These are phyloP conservation scores for Shinisaurus crocodilurus DNA, from an alignment of 2,113 vertebrate species.

Conservation along the genomic window DNA sequence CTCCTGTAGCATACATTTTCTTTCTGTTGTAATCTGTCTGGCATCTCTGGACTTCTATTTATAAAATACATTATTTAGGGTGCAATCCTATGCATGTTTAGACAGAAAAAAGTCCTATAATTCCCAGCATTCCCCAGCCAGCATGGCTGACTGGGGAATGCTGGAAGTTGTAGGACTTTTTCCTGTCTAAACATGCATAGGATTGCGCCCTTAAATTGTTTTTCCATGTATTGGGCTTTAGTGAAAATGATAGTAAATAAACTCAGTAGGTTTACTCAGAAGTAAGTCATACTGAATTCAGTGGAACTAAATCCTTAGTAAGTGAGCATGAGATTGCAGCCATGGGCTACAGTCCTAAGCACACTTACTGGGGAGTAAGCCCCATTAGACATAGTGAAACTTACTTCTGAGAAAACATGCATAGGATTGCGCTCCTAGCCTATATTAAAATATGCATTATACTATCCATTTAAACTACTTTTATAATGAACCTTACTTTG, in stretches of 20 bases:
- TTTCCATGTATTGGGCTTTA: background rate
- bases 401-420: background rate
- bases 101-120: too few species aligned
- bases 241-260: background rate
- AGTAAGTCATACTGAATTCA: background rate
- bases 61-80: background rate
- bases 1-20: background rate
- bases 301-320: background rate
- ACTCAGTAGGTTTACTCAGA: background rate
- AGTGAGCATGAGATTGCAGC: background rate
- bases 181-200: too few species aligned
- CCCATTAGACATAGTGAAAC: background rate
- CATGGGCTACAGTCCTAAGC: background rate
- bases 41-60: background rate
- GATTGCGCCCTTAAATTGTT: too few species aligned
- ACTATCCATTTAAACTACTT: background rate
- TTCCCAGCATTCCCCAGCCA: too few species aligned
- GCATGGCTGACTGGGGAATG: too few species aligned
- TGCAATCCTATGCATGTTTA: too few species aligned
- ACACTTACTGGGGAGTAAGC: background rate
- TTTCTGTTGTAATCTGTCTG: background rate
- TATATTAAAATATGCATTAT: background rate
- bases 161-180: too few species aligned
- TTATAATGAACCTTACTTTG: background rate
- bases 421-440: background rate